These are phyloP conservation scores for Macrobrachium rosenbergii DNA, from an alignment of 1,140 invertebrate species.

Conservation along the genomic window DNA sequence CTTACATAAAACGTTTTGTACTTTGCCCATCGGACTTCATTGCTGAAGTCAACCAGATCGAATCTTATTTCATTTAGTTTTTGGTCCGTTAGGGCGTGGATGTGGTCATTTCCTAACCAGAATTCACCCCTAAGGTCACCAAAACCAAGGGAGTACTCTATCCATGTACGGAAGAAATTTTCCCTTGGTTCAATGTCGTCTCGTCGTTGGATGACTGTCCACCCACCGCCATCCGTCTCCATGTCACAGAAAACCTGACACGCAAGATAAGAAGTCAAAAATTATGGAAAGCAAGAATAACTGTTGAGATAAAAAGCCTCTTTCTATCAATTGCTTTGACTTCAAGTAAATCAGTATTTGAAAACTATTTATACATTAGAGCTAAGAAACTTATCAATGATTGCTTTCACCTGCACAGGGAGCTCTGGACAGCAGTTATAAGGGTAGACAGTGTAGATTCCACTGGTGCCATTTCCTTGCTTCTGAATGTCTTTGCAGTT, in stretches of 20 bases:
- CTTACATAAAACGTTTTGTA: slow-evolving; percentile 65
- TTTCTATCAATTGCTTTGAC: neutral
- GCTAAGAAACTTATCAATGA: no score
- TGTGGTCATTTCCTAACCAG: slow-evolving; percentile 70
- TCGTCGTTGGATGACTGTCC: slow-evolving; percentile 68
- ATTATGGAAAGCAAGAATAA: no score
- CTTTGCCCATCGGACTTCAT: slow-evolving; percentile 58
- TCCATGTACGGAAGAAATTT: slow-evolving; percentile 70
- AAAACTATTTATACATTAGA: no score
- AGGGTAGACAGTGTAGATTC: no score
- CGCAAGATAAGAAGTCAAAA: no score
- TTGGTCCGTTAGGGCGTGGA: slow-evolving; percentile 62
- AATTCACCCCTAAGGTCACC: slow-evolving; percentile 70
- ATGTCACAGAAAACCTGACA: neutral
- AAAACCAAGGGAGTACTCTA: slow-evolving; percentile 73
- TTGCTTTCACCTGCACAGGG: no score
- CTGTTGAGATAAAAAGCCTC: slow-evolving; percentile 66
- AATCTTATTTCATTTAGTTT: slow-evolving; percentile 61
- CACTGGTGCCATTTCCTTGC: no score
- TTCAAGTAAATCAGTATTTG: neutral
- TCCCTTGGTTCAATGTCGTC: slow-evolving; percentile 46
- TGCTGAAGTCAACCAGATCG: slow-evolving; percentile 67
- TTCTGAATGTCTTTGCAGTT: no score
- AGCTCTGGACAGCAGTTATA: no score
- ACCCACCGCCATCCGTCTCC: slow-evolving; percentile 67